phyloP scores from a whole-genome alignment of 2,113 vertebrate genomes.

The Cyprinodon variegatus region DNA sequence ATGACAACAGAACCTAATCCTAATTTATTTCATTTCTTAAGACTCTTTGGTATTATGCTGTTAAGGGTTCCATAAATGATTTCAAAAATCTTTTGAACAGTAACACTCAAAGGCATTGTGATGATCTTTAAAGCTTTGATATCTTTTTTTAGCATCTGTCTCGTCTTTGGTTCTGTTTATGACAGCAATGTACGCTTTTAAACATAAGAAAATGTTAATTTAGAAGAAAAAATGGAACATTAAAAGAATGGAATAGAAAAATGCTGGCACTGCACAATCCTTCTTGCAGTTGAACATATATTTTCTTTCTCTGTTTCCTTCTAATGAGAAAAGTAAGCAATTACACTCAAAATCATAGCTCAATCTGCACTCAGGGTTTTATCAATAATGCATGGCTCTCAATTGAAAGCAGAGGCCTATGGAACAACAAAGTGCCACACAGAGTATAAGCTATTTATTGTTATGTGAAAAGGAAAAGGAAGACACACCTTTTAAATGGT shows the following conservation, averaged over 20 bases:
- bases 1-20: no score
- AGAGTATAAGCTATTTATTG: slow-evolving; percentile 33
- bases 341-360: slow-evolving; percentile 38
- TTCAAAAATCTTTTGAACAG: neutral
- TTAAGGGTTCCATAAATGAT: neutral
- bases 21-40: neutral
- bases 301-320: slow-evolving; percentile 6
- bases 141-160: neutral
- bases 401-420: slow-evolving; percentile 58
- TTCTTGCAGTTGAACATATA: slow-evolving; percentile 4
- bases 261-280: neutral
- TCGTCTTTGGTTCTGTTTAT: neutral
- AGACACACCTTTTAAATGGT: slow-evolving; percentile 6
- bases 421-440: slow-evolving; percentile 46
- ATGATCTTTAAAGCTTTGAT: neutral
- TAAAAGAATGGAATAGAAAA: neutral
- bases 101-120: neutral
- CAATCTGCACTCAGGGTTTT: slow-evolving; percentile 58
- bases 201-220: neutral
- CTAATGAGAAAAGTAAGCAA: slow-evolving; percentile 37
- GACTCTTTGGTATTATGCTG: neutral
- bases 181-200: neutral
- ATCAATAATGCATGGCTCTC: slow-evolving; percentile 70
- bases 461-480: slow-evolving; percentile 5
- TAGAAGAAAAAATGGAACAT: neutral